These are phyloP conservation scores for Zaprionus camerounensis DNA, from an alignment of 1,140 invertebrate genomes.

Conservation along the genomic window DNA sequence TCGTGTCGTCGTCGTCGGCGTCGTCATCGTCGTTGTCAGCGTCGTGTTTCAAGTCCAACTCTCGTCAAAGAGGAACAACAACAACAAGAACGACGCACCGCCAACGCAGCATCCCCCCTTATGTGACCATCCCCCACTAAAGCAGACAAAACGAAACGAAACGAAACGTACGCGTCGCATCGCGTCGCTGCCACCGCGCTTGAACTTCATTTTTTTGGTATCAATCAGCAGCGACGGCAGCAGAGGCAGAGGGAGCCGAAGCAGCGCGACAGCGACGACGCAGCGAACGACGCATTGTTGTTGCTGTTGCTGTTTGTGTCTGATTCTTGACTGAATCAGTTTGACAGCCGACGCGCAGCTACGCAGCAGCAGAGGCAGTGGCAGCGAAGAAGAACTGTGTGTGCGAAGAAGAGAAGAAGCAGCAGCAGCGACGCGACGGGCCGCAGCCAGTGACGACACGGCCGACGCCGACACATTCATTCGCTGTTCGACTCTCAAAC, in stretches of 20 bases:
- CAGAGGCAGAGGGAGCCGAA: conserved; percentile 31
- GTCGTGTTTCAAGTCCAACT: conserved; percentile 60
- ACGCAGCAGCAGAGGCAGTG: conserved; percentile 11
- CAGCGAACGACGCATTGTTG: conserved; percentile 28
- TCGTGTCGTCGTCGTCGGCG: conserved; percentile 58
- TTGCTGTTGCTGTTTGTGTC: conserved; percentile 52
- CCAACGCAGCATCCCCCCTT: conserved; percentile 48
- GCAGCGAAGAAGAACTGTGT: conserved; percentile 28
- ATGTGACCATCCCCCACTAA: background rate
- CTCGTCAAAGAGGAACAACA: conserved; percentile 63
- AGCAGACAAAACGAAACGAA: conserved; percentile 52
- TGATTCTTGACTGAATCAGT: conserved; percentile 74
- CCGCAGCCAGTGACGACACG: conserved; percentile 74
- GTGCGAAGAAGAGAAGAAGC: conserved; percentile 40
- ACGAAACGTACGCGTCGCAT: conserved; percentile 56
- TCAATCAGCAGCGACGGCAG: conserved; percentile 63
- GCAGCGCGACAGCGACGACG: conserved; percentile 35
- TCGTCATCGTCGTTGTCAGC: conserved; percentile 43
- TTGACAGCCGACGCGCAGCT: conserved; percentile 59
- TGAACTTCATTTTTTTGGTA: conserved; percentile 81
- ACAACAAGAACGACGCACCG: conserved; percentile 32
- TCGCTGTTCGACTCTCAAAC: conserved; percentile 83
- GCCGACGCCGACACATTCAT: conserved; percentile 74
- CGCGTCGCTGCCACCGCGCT: conserved; percentile 63
- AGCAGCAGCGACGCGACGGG: conserved; percentile 40